Evolutionary conservation across 2,888 invertebrate genomes (phyloP), one percentile per base, ranked within the genome.

Genomic region (Brenthis hecate): DNA sequence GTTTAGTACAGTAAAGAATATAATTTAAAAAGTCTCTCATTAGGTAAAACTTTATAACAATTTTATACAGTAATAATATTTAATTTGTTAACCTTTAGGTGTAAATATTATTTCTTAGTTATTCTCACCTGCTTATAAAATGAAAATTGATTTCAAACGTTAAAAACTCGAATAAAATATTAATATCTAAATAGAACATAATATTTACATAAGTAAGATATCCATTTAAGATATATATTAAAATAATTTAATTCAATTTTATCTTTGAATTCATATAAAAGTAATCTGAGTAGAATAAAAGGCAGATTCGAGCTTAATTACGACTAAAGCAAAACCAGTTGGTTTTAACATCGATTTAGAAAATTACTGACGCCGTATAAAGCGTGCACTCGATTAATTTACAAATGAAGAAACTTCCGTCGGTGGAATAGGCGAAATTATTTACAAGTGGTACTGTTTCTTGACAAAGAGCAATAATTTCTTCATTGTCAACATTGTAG

Each of bases 261-360:
- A 68, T 14, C 51, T 51, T 53, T 23, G 50, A 63, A 56, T 70
- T 66, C 61, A 68, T 70, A 68, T 55, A 62, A 68, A 70, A 66
- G 54, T 50, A 64, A 68, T 36, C 64, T 19, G 54, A 66, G 36
- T 54, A 51, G 60, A 65, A 68, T 68, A 66, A 72, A 71, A 71
- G 71, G 64, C 64, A 70, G 68, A 70, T 66, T 70, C 53, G 50
- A 64, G 56, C 56, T 71, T 71, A 70, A 72, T 66, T 71, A 64
- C 66, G 60, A 68, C 57, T 65, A 64, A 54, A 51, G 66, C 65
- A 68, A 72, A 71, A 71, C 66, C 57, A 54, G 64, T 68, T 57
- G 71, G 68, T 62, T 66, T 71, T 70, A 72, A 72, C 68, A 72
- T 71, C 71, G 65, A 68, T 72, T 72, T 61, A 69, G 64, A 66